A percentile compares a stretch with the other conserved stretches of the same genome.
phyloP scores from a whole-genome alignment of 2,888 invertebrate genomes.

The Agonopterix arenella region DNA sequence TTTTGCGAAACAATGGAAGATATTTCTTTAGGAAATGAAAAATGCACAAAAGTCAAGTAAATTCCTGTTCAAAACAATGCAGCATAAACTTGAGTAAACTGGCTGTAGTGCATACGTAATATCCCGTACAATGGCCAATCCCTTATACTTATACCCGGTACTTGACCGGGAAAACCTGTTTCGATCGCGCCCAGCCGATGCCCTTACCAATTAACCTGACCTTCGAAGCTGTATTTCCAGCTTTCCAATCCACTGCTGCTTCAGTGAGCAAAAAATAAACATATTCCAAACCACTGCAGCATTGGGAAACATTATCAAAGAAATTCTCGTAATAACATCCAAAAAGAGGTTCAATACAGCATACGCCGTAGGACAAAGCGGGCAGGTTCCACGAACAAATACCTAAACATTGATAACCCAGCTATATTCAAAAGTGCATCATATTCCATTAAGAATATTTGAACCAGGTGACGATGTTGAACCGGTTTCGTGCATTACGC shows the following conservation, averaged over 20 bases:
- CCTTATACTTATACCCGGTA: constrained; percentile 21
- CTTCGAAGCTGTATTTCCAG: constrained; percentile 8
- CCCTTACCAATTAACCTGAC: constrained; percentile 13
- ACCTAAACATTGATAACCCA: constrained; percentile 3
- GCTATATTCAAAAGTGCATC: constrained; percentile 4
- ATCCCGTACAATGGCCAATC: constrained; percentile 28
- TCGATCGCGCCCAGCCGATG: constrained; percentile 7
- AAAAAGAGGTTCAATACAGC: background rate
- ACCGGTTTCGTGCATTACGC: constrained; percentile 5
- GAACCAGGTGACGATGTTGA: background rate
- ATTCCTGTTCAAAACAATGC: constrained; percentile 21
- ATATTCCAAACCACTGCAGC: background rate
- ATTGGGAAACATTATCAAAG: background rate
- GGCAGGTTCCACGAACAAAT: background rate
- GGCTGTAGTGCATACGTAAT: constrained; percentile 26
- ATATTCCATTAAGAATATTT: constrained; percentile 1
- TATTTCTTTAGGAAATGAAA: background rate
- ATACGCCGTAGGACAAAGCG: constrained; percentile 1
- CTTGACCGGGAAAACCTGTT: constrained; percentile 42
- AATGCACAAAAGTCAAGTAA: background rate
- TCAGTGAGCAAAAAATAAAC: background rate
- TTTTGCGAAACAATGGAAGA: background rate
- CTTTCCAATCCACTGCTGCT: constrained; percentile 5
- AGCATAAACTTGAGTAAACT: constrained; percentile 21
- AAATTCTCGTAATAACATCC: background rate